Evolutionary conservation across 2,113 vertebrate species (phyloP).

Genomic region (western clawed frog (Xenopus tropicalis)): DNA sequence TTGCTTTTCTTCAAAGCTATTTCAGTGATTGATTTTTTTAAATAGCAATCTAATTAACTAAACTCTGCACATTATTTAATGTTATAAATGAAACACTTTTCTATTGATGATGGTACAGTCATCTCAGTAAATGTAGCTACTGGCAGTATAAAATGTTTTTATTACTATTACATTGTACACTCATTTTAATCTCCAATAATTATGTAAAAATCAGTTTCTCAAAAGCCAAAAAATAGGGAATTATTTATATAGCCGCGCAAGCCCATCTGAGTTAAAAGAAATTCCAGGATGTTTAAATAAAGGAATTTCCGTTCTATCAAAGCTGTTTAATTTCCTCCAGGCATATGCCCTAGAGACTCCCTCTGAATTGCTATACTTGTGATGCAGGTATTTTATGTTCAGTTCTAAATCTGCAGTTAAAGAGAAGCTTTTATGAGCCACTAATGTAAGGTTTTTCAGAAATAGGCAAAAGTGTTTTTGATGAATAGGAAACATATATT

Average conservation of each 20-base stretch:
- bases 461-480: slow-evolving; percentile 9
- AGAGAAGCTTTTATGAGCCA: slow-evolving; percentile 15
- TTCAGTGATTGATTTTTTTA: no score
- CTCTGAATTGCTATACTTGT: slow-evolving; percentile 7
- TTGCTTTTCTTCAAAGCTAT: no score
- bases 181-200: slow-evolving; percentile 10
- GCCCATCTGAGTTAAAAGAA: slow-evolving; percentile 16
- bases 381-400: slow-evolving; percentile 17
- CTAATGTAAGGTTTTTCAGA: slow-evolving; percentile 19
- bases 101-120: no score
- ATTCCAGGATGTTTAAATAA: slow-evolving; percentile 30
- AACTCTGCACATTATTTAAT: no score
- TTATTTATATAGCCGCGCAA: slow-evolving; percentile 16
- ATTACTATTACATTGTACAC: not conserved
- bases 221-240: slow-evolving; percentile 1
- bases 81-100: no score
- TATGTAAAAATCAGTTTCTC: slow-evolving; percentile 1
- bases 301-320: slow-evolving; percentile 26
- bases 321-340: slow-evolving; percentile 35
- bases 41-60: no score
- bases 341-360: slow-evolving; percentile 17
- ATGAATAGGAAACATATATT: slow-evolving; percentile 4
- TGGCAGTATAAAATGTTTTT: not conserved
- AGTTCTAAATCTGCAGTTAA: slow-evolving; percentile 8
- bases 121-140: no score